Conservation (phyloP, 2,888 invertebrate species). For the Entomobrya proxima region DNA sequence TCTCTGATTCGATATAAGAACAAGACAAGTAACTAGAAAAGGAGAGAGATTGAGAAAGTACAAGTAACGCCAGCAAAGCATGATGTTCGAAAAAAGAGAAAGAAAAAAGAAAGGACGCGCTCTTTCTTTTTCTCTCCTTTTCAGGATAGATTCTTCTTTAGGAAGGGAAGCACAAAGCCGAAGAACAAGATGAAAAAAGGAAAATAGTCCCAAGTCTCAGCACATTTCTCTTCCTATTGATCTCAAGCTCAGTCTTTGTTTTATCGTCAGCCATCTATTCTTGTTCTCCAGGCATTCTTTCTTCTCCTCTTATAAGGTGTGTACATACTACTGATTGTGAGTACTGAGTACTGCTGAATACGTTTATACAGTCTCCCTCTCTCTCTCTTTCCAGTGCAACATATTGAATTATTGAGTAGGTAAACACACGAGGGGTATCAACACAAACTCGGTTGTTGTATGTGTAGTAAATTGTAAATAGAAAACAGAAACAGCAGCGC, state of each 20-base stretch:
- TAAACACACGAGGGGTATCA: constrained; percentile 54
- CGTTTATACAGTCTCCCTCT: constrained; percentile 23
- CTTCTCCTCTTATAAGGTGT: constrained; percentile 40
- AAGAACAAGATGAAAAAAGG: constrained; percentile 11
- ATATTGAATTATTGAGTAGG: constrained; percentile 67
- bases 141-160: constrained; percentile 32
- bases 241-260: constrained; percentile 65
- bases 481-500: constrained; percentile 1
- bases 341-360: background rate
- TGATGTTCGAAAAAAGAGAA: constrained; percentile 8
- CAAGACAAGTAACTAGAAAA: constrained; percentile 3
- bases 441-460: constrained; percentile 22
- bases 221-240: constrained; percentile 65
- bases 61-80: too few species aligned
- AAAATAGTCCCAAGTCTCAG: constrained; percentile 56
- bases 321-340: constrained; percentile 24
- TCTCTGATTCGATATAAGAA: background rate
- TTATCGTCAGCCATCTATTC: constrained; percentile 58
- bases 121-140: background rate
- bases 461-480: constrained; percentile 43
- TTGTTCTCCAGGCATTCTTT: background rate
- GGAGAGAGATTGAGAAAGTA: background rate
- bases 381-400: constrained; percentile 46
- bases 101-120: constrained; percentile 23
- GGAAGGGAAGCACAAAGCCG: constrained; percentile 21